Conservation (phyloP, 2,113 vertebrate species). For the Ivindomyrus marchei region DNA sequence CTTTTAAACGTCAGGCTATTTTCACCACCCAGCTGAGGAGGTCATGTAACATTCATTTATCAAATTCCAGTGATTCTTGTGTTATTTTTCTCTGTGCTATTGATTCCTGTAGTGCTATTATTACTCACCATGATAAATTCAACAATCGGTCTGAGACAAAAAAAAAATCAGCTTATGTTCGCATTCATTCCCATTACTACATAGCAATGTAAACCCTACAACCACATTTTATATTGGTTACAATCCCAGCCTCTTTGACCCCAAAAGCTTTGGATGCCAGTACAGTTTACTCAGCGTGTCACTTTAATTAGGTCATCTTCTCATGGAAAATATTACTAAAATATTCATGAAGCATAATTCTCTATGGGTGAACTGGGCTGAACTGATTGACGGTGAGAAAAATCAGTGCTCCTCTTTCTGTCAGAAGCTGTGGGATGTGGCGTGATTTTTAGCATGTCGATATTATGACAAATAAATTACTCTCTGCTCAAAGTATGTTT, state of each 20-base stretch:
- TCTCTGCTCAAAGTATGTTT: neutral
- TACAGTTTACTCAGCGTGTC: neutral
- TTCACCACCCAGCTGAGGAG: neutral
- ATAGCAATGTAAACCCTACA: neutral
- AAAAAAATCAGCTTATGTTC: neutral
- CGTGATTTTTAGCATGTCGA: neutral
- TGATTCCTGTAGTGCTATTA: neutral
- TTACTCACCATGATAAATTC: neutral
- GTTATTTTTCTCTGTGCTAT: neutral
- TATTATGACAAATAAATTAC: neutral
- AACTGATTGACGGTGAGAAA: neutral
- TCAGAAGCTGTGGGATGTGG: neutral
- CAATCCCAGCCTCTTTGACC: neutral
- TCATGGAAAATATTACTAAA: neutral
- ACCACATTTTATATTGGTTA: neutral
- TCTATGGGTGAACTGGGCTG: neutral
- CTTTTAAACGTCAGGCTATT: neutral
- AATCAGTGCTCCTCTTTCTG: neutral
- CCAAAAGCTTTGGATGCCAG: neutral
- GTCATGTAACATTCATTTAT: neutral
- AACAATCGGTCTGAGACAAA: neutral
- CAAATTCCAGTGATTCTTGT: neutral
- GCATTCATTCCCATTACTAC: neutral
- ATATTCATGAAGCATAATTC: neutral
- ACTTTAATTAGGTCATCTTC: conserved; percentile 10